phyloP scores from a whole-genome alignment of 37 sponge, comb jelly and placozoan species.

The Oscarella lobularis region DNA sequence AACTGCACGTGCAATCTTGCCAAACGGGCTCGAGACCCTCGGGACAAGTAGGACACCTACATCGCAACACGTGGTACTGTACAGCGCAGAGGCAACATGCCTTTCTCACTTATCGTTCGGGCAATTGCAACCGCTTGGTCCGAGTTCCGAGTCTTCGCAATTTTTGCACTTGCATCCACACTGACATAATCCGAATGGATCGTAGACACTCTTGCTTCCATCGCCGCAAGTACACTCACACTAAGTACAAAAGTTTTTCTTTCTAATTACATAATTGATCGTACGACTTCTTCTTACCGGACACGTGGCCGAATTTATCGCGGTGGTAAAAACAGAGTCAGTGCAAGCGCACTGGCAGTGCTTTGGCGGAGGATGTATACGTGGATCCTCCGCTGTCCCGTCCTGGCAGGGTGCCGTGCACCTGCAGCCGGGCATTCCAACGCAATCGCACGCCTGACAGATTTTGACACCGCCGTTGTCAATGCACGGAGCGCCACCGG shows the following conservation, averaged over 20 bases:
- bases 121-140: not conserved
- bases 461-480: not conserved
- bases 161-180: not conserved
- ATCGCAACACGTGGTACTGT: no score
- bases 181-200: not conserved
- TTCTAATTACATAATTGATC: not conserved
- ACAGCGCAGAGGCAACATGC: no score
- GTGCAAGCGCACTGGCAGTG: not conserved
- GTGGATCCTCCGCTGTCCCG: not conserved
- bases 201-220: not conserved
- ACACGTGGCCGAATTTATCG: not conserved
- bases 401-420: not conserved
- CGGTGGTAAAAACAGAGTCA: not conserved
- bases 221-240: not conserved
- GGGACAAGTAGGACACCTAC: no score
- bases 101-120: not conserved
- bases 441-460: not conserved
- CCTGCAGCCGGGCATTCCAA: not conserved
- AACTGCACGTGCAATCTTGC: no score
- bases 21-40: no score
- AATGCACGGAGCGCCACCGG: not conserved
- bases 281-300: not conserved
- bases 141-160: not conserved
- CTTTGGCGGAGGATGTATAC: not conserved
- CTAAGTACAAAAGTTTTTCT: not conserved